Percentiles rank a stretch among this genome's conserved stretches.
These are phyloP conservation scores for Triplophysa yarkandensis DNA, from an alignment of 2,797 vertebrate species.

Conservation along the genomic window DNA sequence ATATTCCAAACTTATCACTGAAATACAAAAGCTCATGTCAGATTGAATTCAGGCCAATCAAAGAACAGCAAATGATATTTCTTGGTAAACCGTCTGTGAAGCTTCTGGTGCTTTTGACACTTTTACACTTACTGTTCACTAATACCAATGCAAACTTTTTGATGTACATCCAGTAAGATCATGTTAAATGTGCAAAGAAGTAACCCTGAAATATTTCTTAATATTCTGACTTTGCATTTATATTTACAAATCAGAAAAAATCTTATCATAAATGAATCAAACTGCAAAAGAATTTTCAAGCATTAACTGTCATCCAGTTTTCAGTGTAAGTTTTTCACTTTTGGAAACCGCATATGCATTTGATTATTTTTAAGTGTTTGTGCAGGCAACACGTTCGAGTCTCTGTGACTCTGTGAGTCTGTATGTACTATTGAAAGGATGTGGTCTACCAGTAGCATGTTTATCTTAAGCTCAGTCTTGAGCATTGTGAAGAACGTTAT, in stretches of 20 bases:
- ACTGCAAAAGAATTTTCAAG: background rate
- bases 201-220: no score
- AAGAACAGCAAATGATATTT: background rate
- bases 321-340: background rate
- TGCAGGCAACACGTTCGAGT: background rate
- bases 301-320: background rate
- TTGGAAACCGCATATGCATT: background rate
- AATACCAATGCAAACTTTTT: no score
- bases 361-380: constrained; percentile 5
- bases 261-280: no score
- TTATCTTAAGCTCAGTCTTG: background rate
- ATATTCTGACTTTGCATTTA: no score
- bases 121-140: background rate
- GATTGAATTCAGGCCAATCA: background rate
- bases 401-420: background rate
- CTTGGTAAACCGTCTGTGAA: background rate
- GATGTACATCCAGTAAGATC: no score
- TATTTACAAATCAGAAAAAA: no score
- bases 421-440: constrained; percentile 18
- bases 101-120: background rate
- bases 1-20: background rate
- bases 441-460: constrained; percentile 38
- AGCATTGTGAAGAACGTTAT: background rate
- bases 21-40: background rate
- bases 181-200: no score